Conservation (phyloP, 2,797 vertebrate species). For the Microchirus variegatus region DNA sequence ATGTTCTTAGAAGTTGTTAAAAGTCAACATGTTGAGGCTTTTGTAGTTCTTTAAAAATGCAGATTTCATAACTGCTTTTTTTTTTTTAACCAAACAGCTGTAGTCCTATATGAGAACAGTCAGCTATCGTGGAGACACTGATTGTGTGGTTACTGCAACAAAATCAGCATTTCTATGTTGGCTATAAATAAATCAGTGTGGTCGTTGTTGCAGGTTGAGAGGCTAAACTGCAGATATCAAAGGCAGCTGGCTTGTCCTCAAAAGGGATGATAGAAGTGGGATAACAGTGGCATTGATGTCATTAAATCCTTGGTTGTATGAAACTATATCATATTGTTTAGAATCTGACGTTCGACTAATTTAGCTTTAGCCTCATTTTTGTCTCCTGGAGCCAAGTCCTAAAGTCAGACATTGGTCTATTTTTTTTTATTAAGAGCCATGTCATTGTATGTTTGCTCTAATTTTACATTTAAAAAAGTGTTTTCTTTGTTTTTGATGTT, state of each 20-base stretch:
- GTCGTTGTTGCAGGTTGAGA: slow-evolving; percentile 44
- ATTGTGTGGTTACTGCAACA: slow-evolving; percentile 62
- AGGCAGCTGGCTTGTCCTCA: slow-evolving; percentile 57
- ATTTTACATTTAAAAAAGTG: slow-evolving; percentile 1
- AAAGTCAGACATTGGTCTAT: slow-evolving; percentile 18
- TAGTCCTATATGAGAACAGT: slow-evolving; percentile 35
- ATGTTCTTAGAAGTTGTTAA: not conserved
- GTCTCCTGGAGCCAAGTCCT: slow-evolving; percentile 24
- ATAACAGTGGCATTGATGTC: slow-evolving; percentile 48
- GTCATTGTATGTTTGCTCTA: slow-evolving; percentile 1
- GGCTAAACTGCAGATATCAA: slow-evolving; percentile 65
- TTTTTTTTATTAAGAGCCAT: not conserved
- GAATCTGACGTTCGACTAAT: slow-evolving; percentile 24
- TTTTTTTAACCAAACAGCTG: slow-evolving; percentile 31
- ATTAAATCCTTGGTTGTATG: slow-evolving; percentile 39
- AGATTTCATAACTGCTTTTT: slow-evolving; percentile 36
- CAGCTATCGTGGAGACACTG: slow-evolving; percentile 51
- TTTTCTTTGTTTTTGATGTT: slow-evolving; percentile 11
- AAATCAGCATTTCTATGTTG: slow-evolving; percentile 66
- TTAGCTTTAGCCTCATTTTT: slow-evolving; percentile 28
- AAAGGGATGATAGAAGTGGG: slow-evolving; percentile 30
- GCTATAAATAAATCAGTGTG: slow-evolving; percentile 65
- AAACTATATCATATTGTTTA: slow-evolving; percentile 13
- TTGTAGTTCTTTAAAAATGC: slow-evolving; percentile 10
- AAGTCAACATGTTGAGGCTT: slow-evolving; percentile 3